These are phyloP conservation scores for Rhadinocentrus ornatus DNA, from an alignment of 2,797 vertebrate genomes.

Conservation along the genomic window DNA sequence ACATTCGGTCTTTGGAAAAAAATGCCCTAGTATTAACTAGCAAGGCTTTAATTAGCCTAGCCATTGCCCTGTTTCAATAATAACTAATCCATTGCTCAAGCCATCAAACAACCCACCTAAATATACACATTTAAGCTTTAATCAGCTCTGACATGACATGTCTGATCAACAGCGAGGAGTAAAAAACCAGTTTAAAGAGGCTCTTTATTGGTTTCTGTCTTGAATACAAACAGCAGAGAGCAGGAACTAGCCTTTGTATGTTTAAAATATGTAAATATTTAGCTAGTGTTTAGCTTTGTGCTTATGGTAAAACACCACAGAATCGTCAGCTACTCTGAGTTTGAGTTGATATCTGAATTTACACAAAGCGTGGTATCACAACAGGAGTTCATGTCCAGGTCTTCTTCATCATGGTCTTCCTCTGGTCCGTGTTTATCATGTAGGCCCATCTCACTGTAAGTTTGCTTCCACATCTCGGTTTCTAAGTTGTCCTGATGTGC, in stretches of 20 bases:
- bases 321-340: slow-evolving; percentile 19
- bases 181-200: not conserved
- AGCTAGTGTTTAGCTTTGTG: too few relatives aligned
- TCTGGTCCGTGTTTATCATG: slow-evolving; percentile 19
- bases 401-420: slow-evolving; percentile 28
- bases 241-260: too few relatives aligned
- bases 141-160: too few relatives aligned
- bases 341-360: slow-evolving; percentile 42
- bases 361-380: slow-evolving; percentile 64
- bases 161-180: too few relatives aligned
- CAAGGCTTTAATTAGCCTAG: too few relatives aligned
- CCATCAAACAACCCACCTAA: too few relatives aligned
- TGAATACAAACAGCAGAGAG: not conserved
- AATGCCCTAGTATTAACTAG: too few relatives aligned
- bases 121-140: too few relatives aligned
- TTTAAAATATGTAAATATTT: too few relatives aligned
- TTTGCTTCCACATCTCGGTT: slow-evolving; percentile 77
- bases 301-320: not conserved
- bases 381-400: slow-evolving; percentile 55
- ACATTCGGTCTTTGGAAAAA: too few relatives aligned
- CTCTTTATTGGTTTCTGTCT: not conserved
- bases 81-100: not conserved
- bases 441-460: slow-evolving; percentile 42
- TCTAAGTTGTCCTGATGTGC: slow-evolving; percentile 53
- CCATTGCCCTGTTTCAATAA: not conserved